Percentiles rank a stretch among this genome's conserved stretches.
Conservation (phyloP, 1,140 invertebrate species). For the Pantala flavescens region DNA sequence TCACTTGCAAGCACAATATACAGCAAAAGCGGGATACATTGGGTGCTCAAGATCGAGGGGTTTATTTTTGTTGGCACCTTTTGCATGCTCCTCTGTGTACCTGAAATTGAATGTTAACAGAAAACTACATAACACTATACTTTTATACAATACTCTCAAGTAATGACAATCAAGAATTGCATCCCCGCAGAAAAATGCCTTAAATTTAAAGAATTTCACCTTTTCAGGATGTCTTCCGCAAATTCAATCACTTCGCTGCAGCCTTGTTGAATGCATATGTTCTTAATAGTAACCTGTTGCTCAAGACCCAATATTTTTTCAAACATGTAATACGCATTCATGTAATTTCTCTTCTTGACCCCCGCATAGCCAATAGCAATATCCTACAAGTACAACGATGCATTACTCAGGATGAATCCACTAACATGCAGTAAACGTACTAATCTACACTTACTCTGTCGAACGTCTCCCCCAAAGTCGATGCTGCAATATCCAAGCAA, state of each 20-base stretch:
- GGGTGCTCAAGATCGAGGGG: not conserved
- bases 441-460: not conserved
- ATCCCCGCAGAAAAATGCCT: not conserved
- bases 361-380: not conserved
- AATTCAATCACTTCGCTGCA: not conserved
- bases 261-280: not conserved
- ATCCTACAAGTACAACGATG: not conserved
- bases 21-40: not conserved
- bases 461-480: not conserved
- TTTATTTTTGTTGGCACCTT: not conserved
- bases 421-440: not conserved
- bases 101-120: not conserved
- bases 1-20: not conserved
- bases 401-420: not conserved
- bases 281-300: not conserved
- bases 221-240: not conserved
- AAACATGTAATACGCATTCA: not conserved
- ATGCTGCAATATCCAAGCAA: not conserved
- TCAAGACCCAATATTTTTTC: not conserved
- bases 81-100: not conserved
- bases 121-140: not conserved
- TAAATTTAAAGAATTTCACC: not conserved
- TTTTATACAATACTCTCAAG: not conserved
- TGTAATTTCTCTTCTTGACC: not conserved
- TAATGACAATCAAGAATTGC: not conserved